phyloP scores from a whole-genome alignment of 1,140 invertebrate genomes.

The Spodoptera litura region DNA sequence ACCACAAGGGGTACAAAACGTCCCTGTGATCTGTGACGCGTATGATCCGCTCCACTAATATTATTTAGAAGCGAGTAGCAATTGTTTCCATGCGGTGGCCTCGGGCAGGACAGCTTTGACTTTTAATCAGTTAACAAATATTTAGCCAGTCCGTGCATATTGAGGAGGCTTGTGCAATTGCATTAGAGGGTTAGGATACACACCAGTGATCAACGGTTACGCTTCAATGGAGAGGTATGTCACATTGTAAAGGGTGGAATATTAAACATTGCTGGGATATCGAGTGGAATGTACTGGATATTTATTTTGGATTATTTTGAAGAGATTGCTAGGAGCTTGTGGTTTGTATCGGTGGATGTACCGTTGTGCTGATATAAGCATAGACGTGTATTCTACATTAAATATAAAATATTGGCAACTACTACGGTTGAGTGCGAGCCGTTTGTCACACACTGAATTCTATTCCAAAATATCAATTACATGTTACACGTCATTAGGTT shows the following conservation, averaged over 20 bases:
- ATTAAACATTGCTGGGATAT: slow-evolving; percentile 37
- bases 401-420: too few species aligned
- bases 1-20: slow-evolving; percentile 43
- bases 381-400: too few species aligned
- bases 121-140: slow-evolving; percentile 81
- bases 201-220: slow-evolving; percentile 59
- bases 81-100: slow-evolving; percentile 69
- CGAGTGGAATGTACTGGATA: not conserved
- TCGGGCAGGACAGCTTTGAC: slow-evolving; percentile 76
- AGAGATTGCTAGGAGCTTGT: not conserved
- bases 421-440: not conserved
- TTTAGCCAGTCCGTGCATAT: slow-evolving; percentile 71
- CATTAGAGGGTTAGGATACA: slow-evolving; percentile 65
- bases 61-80: slow-evolving; percentile 68
- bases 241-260: slow-evolving; percentile 54
- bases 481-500: too few species aligned
- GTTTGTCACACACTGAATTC: not conserved
- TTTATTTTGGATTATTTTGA: slow-evolving; percentile 10
- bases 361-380: not conserved
- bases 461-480: not conserved
- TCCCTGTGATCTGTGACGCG: slow-evolving; percentile 70
- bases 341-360: not conserved
- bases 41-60: slow-evolving; percentile 71
- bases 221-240: slow-evolving; percentile 62
- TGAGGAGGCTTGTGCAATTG: slow-evolving; percentile 77